phyloP scores from a whole-genome alignment of 2,888 invertebrate species.

The Spilosoma lubricipeda region DNA sequence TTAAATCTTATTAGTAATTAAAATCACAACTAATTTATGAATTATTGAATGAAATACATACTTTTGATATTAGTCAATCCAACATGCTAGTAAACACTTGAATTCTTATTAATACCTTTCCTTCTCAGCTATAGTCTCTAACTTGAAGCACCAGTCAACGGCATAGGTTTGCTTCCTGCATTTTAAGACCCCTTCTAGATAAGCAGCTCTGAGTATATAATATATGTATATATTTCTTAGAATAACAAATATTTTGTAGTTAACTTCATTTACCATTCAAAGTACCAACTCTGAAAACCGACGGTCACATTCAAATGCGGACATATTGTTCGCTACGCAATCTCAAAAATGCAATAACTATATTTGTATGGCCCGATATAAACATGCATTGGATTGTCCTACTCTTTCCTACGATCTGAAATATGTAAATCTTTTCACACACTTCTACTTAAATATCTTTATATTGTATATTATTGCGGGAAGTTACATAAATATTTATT shows the following conservation, averaged over 20 bases:
- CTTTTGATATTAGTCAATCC: too few species aligned
- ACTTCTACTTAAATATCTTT: background rate
- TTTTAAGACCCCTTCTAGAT: too few species aligned
- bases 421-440: background rate
- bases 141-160: too few species aligned
- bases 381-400: background rate
- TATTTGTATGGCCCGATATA: background rate
- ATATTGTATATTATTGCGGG: background rate
- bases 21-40: background rate
- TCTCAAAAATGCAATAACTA: slow-evolving; percentile 18
- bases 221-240: background rate
- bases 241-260: background rate
- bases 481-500: too few species aligned
- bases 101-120: too few species aligned
- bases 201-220: too few species aligned
- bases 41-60: background rate
- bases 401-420: background rate
- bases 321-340: slow-evolving; percentile 6
- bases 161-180: too few species aligned
- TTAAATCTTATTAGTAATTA: too few species aligned
- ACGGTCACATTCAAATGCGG: background rate
- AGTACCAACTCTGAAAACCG: background rate
- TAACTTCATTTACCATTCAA: background rate
- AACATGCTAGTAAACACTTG: too few species aligned
- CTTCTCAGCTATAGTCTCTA: too few species aligned